Evolutionary conservation across 2,888 invertebrate species (phyloP), one percentile per base, ranked within the genome.

Genomic region (Gasteruption jaculator): DNA sequence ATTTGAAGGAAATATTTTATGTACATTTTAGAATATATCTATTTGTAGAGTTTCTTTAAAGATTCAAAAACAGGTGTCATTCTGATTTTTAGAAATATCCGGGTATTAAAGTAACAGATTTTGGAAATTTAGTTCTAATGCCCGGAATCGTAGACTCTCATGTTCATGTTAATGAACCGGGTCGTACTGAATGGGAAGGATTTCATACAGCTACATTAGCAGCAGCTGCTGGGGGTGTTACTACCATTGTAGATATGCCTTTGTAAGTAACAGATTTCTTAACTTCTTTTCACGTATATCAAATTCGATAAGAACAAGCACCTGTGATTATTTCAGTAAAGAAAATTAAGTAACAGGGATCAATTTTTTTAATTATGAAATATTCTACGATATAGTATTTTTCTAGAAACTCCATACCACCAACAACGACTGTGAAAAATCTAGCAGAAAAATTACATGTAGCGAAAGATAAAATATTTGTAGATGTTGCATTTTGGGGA

Each of bases 401-500:
- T n/a, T 38, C 29, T 63, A 85, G 85, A 45, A 85, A 86, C 61
- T 81, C 83, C 1, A 81, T 81, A 50, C 86, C 86, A 26, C 79
- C 85, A 3, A 85, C 85, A 1, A 83, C 83, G 0, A 81, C 76
- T 1, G 57, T 82, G 15, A 71, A 75, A 19, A 80, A 80, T 56
- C 72, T 86, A 5, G 74, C 77, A 57, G 71, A 68, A 1, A 86
- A 86, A 69, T 74, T 78, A 2, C 55, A 68, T 8, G 74, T 77
- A 2, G 83, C 86, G 0, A 65, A 72, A 25, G 78, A 75, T 2
- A 68, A 72, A 52, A 73, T 80, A 16, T 82, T 74, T 51, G 79
- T 85, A 0, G 85, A 86, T 60, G 80, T 86, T 30, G 86, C 79
- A 3, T 85, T 86, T 66, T 86, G 86, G 86, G 86, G 85, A n/a